These are phyloP conservation scores for Myopa testacea DNA, from an alignment of 2,888 invertebrate genomes.

Conservation along the genomic window DNA sequence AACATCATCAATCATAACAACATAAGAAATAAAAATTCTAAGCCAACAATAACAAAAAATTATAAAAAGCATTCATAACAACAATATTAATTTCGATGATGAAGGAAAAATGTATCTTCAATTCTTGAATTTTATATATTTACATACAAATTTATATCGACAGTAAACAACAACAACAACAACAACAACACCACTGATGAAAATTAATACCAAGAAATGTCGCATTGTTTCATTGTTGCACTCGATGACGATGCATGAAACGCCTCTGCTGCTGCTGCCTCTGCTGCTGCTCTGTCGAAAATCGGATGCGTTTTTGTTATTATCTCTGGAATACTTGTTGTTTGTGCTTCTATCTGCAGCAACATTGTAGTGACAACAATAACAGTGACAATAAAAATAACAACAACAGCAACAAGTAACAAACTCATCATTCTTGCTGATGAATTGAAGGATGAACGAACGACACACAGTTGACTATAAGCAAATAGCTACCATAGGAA, in stretches of 20 bases:
- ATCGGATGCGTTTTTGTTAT: background rate
- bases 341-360: background rate
- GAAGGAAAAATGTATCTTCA: background rate
- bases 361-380: background rate
- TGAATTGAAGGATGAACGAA: background rate
- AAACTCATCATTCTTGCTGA: background rate
- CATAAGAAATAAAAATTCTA: background rate
- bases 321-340: background rate
- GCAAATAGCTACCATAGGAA: background rate
- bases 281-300: background rate
- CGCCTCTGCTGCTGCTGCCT: background rate
- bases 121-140: too few relatives aligned
- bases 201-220: conserved; percentile 13
- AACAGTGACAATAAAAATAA: background rate
- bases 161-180: background rate
- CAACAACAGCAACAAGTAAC: background rate
- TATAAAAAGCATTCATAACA: background rate
- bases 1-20: background rate
- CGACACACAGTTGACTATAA: background rate
- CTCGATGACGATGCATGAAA: background rate
- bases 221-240: conserved; percentile 16
- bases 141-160: too few relatives aligned
- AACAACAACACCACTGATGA: conserved; percentile 6
- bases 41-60: too few relatives aligned
- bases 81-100: background rate